Percentiles rank a stretch among this genome's conserved stretches.
Evolutionary conservation across 1,140 invertebrate genomes (phyloP).

Genomic region (Zaprionus inermis): DNA sequence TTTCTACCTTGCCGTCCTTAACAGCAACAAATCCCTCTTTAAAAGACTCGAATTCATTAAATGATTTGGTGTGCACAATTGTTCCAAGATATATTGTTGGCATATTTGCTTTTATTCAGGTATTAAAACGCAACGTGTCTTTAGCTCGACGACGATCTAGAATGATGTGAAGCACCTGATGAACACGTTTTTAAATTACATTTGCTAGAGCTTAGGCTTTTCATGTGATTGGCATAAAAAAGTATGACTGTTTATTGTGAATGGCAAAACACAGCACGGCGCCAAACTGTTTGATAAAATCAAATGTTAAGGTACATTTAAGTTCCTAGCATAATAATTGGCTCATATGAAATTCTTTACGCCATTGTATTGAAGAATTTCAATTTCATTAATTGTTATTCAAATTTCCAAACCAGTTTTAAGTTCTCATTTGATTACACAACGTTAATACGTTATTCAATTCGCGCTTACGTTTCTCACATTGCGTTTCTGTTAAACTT

Average conservation of each 20-base stretch:
- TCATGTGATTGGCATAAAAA: conserved; percentile 6
- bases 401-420: too few relatives aligned
- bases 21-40: conserved; percentile 70
- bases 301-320: too few relatives aligned
- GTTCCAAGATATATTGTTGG: conserved; percentile 61
- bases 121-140: conserved; percentile 13
- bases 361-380: not conserved
- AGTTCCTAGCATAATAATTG: too few relatives aligned
- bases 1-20: conserved; percentile 62
- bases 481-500: not conserved
- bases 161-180: conserved; percentile 29
- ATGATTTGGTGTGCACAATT: conserved; percentile 74
- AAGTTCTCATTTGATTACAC: not conserved
- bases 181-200: conserved; percentile 64
- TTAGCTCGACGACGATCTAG: not conserved
- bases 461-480: conserved; percentile 3
- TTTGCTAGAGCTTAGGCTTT: not conserved
- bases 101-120: conserved; percentile 37
- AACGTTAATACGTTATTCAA: not conserved
- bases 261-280: conserved; percentile 19
- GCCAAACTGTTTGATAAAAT: not conserved
- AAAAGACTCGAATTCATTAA: conserved; percentile 73
- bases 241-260: conserved; percentile 14
- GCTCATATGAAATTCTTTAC: not conserved
- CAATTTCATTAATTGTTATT: not conserved